phyloP scores from a whole-genome alignment of 2,797 vertebrate species.

The Amblyraja radiata region DNA sequence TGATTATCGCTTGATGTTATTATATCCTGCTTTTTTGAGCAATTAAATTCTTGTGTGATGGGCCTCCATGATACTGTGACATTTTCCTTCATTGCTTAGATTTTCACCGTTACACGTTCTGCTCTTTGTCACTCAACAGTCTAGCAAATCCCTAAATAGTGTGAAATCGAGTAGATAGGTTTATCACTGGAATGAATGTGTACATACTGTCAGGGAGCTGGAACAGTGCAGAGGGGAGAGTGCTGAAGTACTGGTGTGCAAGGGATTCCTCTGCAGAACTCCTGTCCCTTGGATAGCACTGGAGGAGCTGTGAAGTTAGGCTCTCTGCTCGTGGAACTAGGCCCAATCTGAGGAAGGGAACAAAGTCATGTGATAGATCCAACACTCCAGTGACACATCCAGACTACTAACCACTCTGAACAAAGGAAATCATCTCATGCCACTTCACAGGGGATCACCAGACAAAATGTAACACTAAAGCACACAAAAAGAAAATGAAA shows the following conservation, averaged over 20 bases:
- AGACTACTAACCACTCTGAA: background rate
- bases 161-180: background rate
- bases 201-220: slow-evolving; percentile 71
- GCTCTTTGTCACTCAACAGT: too few species aligned
- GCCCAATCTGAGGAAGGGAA: slow-evolving; percentile 57
- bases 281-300: slow-evolving; percentile 56
- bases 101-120: background rate
- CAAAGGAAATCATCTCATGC: background rate
- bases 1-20: background rate
- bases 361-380: background rate
- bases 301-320: slow-evolving; percentile 71
- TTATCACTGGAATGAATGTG: background rate
- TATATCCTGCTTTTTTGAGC: background rate
- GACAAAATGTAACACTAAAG: background rate
- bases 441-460: background rate
- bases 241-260: slow-evolving; percentile 71
- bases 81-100: background rate
- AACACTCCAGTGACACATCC: background rate
- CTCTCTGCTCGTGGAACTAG: slow-evolving; percentile 71
- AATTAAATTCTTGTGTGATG: background rate
- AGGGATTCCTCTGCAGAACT: slow-evolving; percentile 65
- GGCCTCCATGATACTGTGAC: background rate
- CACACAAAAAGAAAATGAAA: background rate
- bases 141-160: background rate
- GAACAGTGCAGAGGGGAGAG: slow-evolving; percentile 67